Conservation (phyloP, 2,797 vertebrate species). For the Notamacropus eugenii region DNA sequence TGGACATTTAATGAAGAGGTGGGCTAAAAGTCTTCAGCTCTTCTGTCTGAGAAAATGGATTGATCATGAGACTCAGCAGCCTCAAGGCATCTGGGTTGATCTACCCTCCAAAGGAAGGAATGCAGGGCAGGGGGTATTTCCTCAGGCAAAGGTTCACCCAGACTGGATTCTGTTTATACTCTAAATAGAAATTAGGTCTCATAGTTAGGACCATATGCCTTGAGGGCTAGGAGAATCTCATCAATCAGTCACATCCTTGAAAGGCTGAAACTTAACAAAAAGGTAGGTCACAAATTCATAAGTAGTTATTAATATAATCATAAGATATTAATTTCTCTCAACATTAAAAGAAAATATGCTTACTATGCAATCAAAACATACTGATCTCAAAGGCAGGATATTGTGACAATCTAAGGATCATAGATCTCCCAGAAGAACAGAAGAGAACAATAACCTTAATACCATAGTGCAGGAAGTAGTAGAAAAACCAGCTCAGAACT, state of each 20-base stretch:
- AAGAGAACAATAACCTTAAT: not conserved
- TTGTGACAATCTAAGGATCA: not conserved
- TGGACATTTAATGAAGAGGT: not conserved
- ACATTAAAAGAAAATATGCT: not conserved
- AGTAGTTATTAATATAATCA: not conserved
- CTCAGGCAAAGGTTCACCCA: not conserved
- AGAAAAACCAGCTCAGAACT: not conserved
- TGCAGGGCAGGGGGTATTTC: not conserved
- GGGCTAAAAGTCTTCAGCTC: too few species aligned
- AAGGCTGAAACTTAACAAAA: not conserved
- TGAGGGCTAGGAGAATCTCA: not conserved
- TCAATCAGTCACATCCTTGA: not conserved
- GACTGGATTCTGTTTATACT: not conserved
- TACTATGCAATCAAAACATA: not conserved
- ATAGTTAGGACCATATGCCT: not conserved
- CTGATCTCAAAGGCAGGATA: not conserved
- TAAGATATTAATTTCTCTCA: not conserved
- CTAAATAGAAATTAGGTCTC: not conserved
- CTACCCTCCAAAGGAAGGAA: not conserved
- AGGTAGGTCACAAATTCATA: not conserved
- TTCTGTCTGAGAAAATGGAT: not conserved
- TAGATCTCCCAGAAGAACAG: not conserved
- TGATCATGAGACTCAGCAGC: not conserved
- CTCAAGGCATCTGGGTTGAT: not conserved
- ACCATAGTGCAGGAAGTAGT: not conserved